Evolutionary conservation across 2,113 vertebrate species (phyloP).

Genomic region (Apteryx owenii): DNA sequence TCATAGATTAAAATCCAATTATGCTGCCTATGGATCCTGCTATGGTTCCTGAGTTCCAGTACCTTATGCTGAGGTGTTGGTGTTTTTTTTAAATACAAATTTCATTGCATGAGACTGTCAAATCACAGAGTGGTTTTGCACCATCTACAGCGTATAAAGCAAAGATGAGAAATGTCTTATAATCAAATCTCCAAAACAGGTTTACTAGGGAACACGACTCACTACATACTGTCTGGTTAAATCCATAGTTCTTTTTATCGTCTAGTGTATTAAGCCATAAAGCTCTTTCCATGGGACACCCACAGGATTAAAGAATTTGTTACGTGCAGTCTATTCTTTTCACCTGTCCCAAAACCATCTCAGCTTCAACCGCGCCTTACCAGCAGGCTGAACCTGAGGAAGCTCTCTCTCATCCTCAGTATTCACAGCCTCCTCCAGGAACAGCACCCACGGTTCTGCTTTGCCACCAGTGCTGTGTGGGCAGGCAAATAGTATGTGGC

Average conservation of each 20-base stretch:
- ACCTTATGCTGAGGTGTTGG: not conserved
- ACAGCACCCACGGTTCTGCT: slow-evolving; percentile 27
- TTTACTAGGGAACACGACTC: not conserved
- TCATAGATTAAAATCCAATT: not conserved
- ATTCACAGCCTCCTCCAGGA: not conserved
- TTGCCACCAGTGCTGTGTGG: slow-evolving; percentile 16
- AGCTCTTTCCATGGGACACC: not conserved
- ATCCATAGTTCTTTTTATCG: not conserved
- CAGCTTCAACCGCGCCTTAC: not conserved
- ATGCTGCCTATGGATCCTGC: not conserved
- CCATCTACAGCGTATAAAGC: not conserved
- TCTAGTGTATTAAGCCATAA: not conserved
- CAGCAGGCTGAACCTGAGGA: not conserved
- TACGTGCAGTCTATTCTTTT: not conserved
- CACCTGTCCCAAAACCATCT: not conserved
- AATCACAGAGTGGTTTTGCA: not conserved
- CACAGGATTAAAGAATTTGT: not conserved
- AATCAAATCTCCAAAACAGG: not conserved
- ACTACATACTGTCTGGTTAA: not conserved
- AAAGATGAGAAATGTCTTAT: not conserved
- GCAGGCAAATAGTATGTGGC: slow-evolving; percentile 56
- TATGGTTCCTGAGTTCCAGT: not conserved
- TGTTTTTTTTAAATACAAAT: not conserved
- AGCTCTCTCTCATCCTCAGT: not conserved
- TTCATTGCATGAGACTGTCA: not conserved